phyloP scores from a whole-genome alignment of 92 coral and sea anemone genomes.

The Nematostella vectensis region DNA sequence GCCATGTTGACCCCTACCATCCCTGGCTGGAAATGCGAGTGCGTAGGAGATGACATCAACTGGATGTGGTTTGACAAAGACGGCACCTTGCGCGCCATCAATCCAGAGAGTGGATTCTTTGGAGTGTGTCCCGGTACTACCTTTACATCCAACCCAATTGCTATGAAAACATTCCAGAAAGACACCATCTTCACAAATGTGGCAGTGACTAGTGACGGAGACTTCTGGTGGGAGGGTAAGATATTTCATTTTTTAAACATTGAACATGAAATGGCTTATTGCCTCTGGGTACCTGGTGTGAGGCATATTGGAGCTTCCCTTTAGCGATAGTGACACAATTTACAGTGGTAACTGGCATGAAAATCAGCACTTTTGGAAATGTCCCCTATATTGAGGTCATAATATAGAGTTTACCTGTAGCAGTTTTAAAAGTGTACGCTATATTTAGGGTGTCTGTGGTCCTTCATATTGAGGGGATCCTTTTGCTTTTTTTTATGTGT shows the following conservation, averaged over 20 bases:
- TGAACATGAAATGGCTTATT: too few species aligned
- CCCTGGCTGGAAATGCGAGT: constrained; percentile 97
- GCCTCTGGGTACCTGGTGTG: too few species aligned
- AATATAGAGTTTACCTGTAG: too few species aligned
- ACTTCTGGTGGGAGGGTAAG: constrained; percentile 97
- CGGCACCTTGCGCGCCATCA: constrained; percentile 88
- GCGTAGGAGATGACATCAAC: constrained; percentile 97
- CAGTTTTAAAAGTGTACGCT: too few species aligned
- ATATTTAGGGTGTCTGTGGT: too few species aligned
- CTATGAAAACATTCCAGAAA: constrained; percentile 86
- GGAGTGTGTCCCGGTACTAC: constrained; percentile 97
- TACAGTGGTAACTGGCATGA: too few species aligned
- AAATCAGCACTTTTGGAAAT: too few species aligned
- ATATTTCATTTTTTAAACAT: background rate
- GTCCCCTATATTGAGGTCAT: too few species aligned
- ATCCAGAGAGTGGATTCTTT: constrained; percentile 98
- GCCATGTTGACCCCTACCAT: constrained; percentile 92
- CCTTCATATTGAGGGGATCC: too few species aligned
- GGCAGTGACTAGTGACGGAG: constrained; percentile 92
- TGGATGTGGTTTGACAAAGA: constrained; percentile 98
- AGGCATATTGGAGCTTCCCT: too few species aligned
- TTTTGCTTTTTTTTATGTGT: too few species aligned
- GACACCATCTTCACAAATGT: constrained; percentile 92
- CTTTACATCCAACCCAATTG: constrained; percentile 77
- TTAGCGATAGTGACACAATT: too few species aligned